Percentiles rank a stretch among this genome's conserved stretches.
Evolutionary conservation across 2,113 vertebrate species (phyloP).

Genomic region (Uria aalge): DNA sequence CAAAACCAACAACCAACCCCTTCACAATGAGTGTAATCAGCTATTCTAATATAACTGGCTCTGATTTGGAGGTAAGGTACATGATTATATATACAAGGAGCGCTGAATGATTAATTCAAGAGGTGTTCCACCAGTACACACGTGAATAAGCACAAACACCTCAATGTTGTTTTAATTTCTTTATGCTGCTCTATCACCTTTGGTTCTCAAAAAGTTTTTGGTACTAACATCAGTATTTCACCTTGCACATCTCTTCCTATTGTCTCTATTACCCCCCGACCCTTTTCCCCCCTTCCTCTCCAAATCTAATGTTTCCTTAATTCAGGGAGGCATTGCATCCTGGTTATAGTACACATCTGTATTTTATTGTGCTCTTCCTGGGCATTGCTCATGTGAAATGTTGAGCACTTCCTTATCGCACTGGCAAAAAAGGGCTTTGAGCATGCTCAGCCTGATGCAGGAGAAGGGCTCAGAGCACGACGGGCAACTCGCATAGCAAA

Average conservation of each 20-base stretch:
- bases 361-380: background rate
- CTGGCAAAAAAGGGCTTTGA: background rate
- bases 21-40: background rate
- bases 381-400: background rate
- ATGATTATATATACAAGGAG: background rate
- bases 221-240: background rate
- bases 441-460: background rate
- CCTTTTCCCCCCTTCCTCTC: background rate
- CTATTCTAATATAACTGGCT: background rate
- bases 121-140: background rate
- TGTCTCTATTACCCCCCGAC: background rate
- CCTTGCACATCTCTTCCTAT: background rate
- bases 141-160: background rate
- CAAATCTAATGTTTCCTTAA: background rate
- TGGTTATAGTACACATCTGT: background rate
- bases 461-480: background rate
- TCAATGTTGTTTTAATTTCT: background rate
- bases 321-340: background rate
- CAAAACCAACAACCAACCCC: background rate
- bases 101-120: background rate
- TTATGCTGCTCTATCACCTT: background rate
- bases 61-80: background rate
- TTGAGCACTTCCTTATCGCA: background rate
- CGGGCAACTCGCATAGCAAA: background rate
- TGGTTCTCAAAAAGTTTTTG: background rate